A percentile compares a stretch with the other conserved stretches of the same genome.
Evolutionary conservation across 2,797 vertebrate species (phyloP).

Genomic region (Spinibarbus caldwelli): DNA sequence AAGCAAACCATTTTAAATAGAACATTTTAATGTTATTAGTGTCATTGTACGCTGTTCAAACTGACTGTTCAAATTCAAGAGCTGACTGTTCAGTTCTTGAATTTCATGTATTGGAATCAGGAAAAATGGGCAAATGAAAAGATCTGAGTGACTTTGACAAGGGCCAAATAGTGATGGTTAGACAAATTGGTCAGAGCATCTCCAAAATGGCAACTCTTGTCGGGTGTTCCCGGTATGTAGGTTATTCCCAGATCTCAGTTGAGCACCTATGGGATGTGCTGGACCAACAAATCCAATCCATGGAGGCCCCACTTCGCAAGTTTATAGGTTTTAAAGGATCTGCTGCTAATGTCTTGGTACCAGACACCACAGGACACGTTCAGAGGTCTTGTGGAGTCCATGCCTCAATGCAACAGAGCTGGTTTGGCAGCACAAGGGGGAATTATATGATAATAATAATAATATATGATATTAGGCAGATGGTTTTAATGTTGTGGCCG

Average conservation of each 20-base stretch:
- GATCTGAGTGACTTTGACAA: too few relatives aligned
- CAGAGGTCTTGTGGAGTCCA: background rate
- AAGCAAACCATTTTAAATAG: background rate
- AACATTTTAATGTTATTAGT: background rate
- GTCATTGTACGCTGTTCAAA: background rate
- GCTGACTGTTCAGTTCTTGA: too few relatives aligned
- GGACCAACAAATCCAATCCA: background rate
- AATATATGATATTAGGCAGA: background rate
- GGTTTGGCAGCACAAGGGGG: background rate
- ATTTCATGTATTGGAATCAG: too few relatives aligned
- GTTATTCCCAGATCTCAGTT: background rate
- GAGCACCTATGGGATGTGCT: background rate
- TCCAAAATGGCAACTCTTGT: too few relatives aligned
- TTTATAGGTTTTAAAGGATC: too few relatives aligned
- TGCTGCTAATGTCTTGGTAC: background rate
- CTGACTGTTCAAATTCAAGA: too few relatives aligned
- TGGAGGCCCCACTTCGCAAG: too few relatives aligned
- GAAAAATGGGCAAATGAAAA: too few relatives aligned
- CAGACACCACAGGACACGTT: background rate
- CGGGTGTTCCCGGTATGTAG: too few relatives aligned
- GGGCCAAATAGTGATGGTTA: too few relatives aligned
- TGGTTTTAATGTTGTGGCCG: background rate
- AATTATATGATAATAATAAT: too few relatives aligned
- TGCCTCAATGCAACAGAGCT: background rate
- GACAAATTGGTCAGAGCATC: too few relatives aligned